Evolutionary conservation across 2,888 invertebrate genomes (phyloP).

Genomic region (Muschampia plurimacula): DNA sequence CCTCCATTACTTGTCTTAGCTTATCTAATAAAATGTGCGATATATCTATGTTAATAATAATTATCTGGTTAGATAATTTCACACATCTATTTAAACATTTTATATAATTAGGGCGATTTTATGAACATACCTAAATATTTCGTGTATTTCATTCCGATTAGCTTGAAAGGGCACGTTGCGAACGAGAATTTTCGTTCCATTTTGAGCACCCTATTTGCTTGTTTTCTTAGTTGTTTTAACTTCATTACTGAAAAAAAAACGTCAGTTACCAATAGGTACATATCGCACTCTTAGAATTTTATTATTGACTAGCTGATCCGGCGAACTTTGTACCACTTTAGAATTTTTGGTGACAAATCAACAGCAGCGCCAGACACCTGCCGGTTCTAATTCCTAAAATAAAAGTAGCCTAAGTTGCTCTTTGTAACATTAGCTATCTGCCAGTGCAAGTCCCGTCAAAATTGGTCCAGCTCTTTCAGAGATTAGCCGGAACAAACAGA

Average conservation of each 20-base stretch:
- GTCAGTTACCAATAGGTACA: background rate
- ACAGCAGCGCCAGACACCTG: too few species aligned
- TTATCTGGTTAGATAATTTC: background rate
- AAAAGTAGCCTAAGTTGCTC: too few species aligned
- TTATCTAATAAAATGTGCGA: background rate
- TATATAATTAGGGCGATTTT: background rate
- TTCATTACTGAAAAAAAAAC: conserved; percentile 83
- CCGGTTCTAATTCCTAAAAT: too few species aligned
- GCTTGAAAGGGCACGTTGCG: conserved; percentile 99
- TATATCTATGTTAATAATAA: background rate
- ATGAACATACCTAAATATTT: conserved; percentile 92
- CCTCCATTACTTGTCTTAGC: background rate
- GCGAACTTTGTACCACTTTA: too few species aligned
- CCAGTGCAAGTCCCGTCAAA: too few species aligned
- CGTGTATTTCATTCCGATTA: conserved; percentile 91
- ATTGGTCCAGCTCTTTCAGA: too few species aligned
- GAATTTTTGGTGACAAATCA: too few species aligned
- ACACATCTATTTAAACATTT: background rate
- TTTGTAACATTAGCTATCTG: too few species aligned
- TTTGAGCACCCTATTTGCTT: conserved; percentile 86
- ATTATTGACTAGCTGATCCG: too few species aligned
- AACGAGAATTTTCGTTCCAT: conserved; percentile 95
- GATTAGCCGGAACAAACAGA: too few species aligned
- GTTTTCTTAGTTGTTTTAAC: conserved; percentile 86
- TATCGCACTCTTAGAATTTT: background rate